phyloP scores from a whole-genome alignment of 2,797 vertebrate genomes.

The Myotis findleyi region DNA sequence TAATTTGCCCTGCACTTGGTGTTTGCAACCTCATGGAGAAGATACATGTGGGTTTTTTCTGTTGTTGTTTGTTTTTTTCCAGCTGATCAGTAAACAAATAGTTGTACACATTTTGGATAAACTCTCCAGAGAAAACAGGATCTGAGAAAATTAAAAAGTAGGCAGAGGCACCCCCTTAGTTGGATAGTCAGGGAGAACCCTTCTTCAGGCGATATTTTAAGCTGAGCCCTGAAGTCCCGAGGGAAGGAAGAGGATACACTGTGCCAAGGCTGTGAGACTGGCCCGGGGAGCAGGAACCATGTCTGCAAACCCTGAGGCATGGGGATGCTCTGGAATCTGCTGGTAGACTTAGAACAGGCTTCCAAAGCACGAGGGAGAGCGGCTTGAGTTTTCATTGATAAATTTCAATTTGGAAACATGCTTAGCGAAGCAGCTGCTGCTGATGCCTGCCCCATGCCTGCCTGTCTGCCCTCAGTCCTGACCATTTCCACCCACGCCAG shows the following conservation, averaged over 20 bases:
- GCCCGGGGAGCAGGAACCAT: neutral
- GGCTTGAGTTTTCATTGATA: neutral
- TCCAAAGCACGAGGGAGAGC: neutral
- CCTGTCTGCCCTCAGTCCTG: neutral
- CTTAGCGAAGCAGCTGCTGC: too few relatives aligned
- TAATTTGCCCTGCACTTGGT: neutral
- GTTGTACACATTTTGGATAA: neutral
- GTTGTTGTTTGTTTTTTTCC: neutral
- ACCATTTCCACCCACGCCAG: fast-evolving
- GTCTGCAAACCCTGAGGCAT: neutral
- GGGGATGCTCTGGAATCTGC: neutral
- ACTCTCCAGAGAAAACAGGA: neutral
- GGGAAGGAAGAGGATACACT: neutral
- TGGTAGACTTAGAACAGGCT: neutral
- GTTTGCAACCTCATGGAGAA: neutral
- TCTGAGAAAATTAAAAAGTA: neutral
- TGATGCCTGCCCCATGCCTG: too few relatives aligned
- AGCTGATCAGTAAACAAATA: conserved; percentile 5
- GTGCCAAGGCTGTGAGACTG: neutral
- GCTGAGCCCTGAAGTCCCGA: neutral
- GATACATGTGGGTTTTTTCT: neutral
- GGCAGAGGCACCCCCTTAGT: neutral
- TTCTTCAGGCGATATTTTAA: neutral
- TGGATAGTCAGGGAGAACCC: neutral
- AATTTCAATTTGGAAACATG: neutral